Base-by-base conservation (phyloP, 2,797 vertebrate genomes). In the Poecilia velifera region DNA sequence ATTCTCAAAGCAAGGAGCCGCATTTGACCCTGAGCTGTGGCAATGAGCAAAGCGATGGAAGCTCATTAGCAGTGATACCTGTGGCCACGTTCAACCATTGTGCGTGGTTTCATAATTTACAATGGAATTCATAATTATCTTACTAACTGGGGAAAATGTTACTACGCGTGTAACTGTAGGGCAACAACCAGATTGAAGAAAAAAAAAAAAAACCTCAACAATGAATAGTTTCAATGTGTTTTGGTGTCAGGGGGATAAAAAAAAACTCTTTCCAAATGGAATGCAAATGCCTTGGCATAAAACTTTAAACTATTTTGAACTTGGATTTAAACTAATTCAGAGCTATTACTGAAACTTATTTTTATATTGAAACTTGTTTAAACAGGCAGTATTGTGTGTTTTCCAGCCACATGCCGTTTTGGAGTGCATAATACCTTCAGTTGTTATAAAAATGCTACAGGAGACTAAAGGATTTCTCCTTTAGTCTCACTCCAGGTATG, bases 11-110 rank as follows among this genome's bases (percentile, higher is more conserved):
- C 74, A 76, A 46, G 77, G 55, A 75, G 76, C 70, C 68, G 74
- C 36, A 80, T 90, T 81, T 90, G 86, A 92, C 84, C 88, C 75
- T 2, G 31, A 78, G 75, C 79, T 78, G 73, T 57, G 68, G 70
- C 51, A 79, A 74, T 41, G 72, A 88, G 62, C 74, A 72, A 41
- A 73, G 53, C 74, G 20, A 66, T 28, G 43, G 70, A 22, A 45
- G 76, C 70, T 77, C 25, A 22, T 73, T 12, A 72, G 74, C 74
- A 73, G 76, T 34, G 53, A 72, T 55, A 79, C 47, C 80, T 77
- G 76, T 80, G 76, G 73, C 81, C 3, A 84, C 82, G 76, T 76
- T 62, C 14, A 84, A 9, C 45, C 14, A 77, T 20, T 68, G 31
- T 34, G 75, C 31, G 34, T 20, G 73, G 1, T 20, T 25, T 57